Evolutionary conservation across 1,140 invertebrate species (phyloP), one percentile per base, ranked within the genome.

Genomic region (Bombus consobrinus): DNA sequence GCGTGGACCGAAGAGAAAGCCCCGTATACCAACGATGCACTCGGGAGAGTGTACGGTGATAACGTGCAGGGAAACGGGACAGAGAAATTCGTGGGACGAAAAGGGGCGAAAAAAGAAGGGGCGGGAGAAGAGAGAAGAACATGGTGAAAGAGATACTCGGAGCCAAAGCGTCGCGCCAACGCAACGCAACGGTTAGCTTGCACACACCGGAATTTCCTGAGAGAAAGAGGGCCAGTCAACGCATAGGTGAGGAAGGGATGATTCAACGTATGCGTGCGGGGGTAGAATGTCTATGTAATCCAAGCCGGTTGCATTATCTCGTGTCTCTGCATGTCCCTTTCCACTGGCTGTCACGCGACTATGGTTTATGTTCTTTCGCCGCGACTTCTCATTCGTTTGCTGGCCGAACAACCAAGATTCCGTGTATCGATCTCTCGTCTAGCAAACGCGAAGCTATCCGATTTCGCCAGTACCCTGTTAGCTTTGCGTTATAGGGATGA

Each of bases 151-250:
- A 62, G 76, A 78, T 81, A 28, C 73, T 53, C 37, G 62, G 68
- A 89, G 72, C 76, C 83, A 86, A 79, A 73, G 79, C 57, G 73
- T 86, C 64, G 64, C 75, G 57, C 62, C 80, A 81, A 62, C 28
- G 59, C 59, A 62, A 59, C 47, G 47, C 47, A 53, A 77, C 77
- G 22, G 41, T 77, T 85, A 80, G 68, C 64, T 57, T 66, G 22
- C 34, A 53, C 32, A 34, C 37, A 41, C 25, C 34, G 39, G 12
- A 15, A 25, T 1, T 57, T 15, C 25, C 18, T n/a, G 9, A 1
- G 34, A 53, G 66, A 28, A 32, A 39, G 41, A 53, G 41, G 9
- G 22, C 12, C 13, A 25, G 15, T 41, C 39, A 72, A 72, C 69
- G n/a, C 28, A 25, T 15, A 37, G 28, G 15, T 28, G 39, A 57